Evolutionary conservation across 2,113 vertebrate species (phyloP).

Genomic region (Corvus hawaiiensis): DNA sequence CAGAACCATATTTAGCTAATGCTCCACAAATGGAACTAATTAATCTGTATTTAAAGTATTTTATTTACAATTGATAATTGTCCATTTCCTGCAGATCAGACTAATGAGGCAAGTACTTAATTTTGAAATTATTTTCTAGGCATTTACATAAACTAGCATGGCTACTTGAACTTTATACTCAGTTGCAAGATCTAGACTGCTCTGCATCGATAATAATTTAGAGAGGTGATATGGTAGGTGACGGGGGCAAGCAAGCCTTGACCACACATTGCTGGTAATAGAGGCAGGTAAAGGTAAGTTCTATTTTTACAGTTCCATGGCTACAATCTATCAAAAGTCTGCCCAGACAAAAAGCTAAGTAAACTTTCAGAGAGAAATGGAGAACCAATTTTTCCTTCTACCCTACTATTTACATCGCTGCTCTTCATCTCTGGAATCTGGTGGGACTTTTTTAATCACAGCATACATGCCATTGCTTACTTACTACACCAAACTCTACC

Average conservation of each 20-base stretch:
- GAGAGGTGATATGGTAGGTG: background rate
- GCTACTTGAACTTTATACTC: background rate
- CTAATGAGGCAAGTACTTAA: background rate
- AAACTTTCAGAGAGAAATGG: background rate
- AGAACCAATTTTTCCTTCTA: fast-evolving
- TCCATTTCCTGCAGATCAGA: slow-evolving; percentile 22
- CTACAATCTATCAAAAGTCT: background rate
- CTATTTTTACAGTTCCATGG: background rate
- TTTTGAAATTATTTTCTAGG: background rate
- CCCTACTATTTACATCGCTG: background rate
- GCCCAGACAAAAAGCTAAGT: background rate
- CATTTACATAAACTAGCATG: background rate
- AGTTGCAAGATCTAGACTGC: background rate
- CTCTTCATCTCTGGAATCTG: background rate
- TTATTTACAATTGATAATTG: slow-evolving; percentile 9
- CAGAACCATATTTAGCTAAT: background rate
- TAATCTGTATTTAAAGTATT: slow-evolving; percentile 24
- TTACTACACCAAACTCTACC: background rate
- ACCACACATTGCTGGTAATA: background rate
- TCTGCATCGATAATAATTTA: background rate
- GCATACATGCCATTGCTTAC: background rate
- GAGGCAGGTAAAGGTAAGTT: background rate
- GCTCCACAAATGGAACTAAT: slow-evolving; percentile 4
- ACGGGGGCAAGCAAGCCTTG: background rate
- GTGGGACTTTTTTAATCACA: background rate